phyloP scores from a whole-genome alignment of 35 echinoderm and acorn worm species.

The Stichopus chloronotus region DNA sequence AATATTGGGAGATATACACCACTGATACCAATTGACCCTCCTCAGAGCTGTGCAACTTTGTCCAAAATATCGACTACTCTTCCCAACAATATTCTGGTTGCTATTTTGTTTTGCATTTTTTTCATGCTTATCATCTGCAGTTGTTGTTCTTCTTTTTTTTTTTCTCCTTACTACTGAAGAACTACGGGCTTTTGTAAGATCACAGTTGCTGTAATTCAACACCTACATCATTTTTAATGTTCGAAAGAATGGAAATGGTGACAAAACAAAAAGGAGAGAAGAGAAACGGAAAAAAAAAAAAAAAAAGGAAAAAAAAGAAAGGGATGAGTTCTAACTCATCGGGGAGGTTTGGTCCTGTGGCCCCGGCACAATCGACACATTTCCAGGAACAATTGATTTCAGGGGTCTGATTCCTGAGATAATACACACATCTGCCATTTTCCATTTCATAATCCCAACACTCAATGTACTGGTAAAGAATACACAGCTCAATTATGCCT shows the following conservation, averaged over 20 bases:
- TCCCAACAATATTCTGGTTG: no score
- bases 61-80: no score
- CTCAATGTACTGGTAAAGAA: conserved; percentile 39
- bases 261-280: background rate
- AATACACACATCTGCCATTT: conserved; percentile 60
- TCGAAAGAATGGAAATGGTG: background rate
- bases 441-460: conserved; percentile 59
- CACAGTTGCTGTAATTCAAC: background rate
- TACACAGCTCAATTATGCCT: conserved; percentile 51
- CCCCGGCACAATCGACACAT: background rate
- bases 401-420: conserved; percentile 17
- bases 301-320: background rate
- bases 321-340: background rate
- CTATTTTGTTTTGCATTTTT: no score
- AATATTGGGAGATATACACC: no score
- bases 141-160: no score
- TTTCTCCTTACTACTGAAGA: no score
- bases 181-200: no score
- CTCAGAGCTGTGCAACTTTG: no score
- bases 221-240: background rate
- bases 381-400: conserved; percentile 29
- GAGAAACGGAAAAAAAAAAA: background rate
- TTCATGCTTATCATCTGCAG: no score
- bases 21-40: no score
- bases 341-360: conserved; percentile 16